Evolutionary conservation across 2,113 vertebrate species (phyloP).

Genomic region (Cranoglanis bouderius): DNA sequence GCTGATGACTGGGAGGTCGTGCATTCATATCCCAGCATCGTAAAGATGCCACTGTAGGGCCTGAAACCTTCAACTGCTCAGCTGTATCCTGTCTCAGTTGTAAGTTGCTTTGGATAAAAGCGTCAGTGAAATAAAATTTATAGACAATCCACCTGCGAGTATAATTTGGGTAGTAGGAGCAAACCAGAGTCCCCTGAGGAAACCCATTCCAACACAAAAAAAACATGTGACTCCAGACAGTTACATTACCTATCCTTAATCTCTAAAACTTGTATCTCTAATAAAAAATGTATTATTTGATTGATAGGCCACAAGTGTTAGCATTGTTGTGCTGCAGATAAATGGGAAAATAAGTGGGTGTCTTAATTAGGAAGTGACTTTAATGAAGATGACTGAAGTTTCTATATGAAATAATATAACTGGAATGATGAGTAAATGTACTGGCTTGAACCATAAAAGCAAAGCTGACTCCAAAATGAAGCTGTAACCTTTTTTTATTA

Average conservation of each 20-base stretch:
- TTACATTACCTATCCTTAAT: background rate
- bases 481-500: constrained; percentile 43
- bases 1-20: background rate
- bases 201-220: background rate
- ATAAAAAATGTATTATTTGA: background rate
- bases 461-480: constrained; percentile 25
- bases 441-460: background rate
- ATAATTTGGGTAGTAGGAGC: background rate
- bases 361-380: background rate
- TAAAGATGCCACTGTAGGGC: background rate
- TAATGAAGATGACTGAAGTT: background rate
- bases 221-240: background rate
- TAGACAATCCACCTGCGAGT: background rate
- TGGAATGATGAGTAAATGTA: background rate
- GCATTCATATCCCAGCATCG: background rate
- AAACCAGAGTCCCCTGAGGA: background rate
- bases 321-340: background rate
- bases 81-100: background rate
- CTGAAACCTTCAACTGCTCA: background rate
- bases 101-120: background rate
- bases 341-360: background rate
- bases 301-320: background rate
- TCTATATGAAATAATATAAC: background rate
- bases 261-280: background rate
- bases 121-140: background rate